A percentile compares a stretch with the other conserved stretches of the same genome.
These are phyloP conservation scores for Drosophila siamana DNA, from an alignment of 2,888 invertebrate species.

Conservation along the genomic window DNA sequence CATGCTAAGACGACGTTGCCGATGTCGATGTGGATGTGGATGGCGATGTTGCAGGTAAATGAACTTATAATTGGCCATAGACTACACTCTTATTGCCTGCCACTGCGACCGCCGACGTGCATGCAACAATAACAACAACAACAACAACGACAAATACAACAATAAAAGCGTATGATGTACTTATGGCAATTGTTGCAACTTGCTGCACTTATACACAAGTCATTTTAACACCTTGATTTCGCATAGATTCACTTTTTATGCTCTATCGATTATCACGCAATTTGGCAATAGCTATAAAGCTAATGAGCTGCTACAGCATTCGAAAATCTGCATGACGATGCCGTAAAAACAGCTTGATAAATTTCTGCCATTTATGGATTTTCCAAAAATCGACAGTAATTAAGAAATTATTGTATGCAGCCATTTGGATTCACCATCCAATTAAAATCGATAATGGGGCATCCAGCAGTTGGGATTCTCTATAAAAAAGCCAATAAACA, in stretches of 20 bases:
- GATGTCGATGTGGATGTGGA: slow-evolving; percentile 23
- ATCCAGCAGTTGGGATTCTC: no score
- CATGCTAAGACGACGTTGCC: slow-evolving; percentile 52
- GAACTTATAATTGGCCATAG: slow-evolving; percentile 78
- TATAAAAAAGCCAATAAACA: no score
- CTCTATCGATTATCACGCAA: slow-evolving; percentile 2
- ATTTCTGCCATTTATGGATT: slow-evolving; percentile 86
- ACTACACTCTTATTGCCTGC: slow-evolving; percentile 40
- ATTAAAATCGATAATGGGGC: no score
- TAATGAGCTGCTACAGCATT: neutral
- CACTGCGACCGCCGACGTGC: slow-evolving; percentile 11
- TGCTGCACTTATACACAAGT: neutral
- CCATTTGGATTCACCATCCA: no score
- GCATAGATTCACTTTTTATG: slow-evolving; percentile 10
- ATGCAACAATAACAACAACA: slow-evolving; percentile 30
- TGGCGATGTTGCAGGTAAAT: slow-evolving; percentile 65
- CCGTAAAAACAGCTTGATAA: neutral
- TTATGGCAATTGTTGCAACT: slow-evolving; percentile 11
- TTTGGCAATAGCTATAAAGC: slow-evolving; percentile 85
- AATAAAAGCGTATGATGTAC: neutral
- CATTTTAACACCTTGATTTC: slow-evolving; percentile 5
- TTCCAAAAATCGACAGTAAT: neutral
- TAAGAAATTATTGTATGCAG: neutral
- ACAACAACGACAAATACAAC: slow-evolving; percentile 18
- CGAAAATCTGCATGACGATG: neutral